A percentile compares a stretch with the other conserved stretches of the same genome.
These are phyloP conservation scores for Microchirus variegatus DNA, from an alignment of 2,797 vertebrate genomes.

Conservation along the genomic window DNA sequence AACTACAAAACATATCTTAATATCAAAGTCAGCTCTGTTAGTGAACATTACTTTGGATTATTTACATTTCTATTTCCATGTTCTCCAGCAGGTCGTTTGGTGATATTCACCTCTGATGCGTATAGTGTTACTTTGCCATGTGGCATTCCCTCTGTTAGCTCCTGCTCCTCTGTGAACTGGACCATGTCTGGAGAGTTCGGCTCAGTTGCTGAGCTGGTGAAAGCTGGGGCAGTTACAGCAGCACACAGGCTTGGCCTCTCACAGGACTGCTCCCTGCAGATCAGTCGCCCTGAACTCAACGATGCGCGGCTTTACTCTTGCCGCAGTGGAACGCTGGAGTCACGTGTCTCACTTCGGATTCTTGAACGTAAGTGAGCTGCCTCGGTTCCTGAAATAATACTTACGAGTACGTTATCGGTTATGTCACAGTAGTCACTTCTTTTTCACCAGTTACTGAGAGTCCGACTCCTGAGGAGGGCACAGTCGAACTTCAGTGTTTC, in stretches of 20 bases:
- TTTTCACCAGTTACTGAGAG: constrained; percentile 36
- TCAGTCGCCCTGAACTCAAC: constrained; percentile 7
- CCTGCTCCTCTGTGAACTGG: constrained; percentile 61
- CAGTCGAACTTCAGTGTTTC: constrained; percentile 56
- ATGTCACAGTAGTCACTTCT: too few relatives aligned
- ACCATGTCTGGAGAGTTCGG: background rate
- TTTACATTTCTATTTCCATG: too few relatives aligned
- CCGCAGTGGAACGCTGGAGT: constrained; percentile 17
- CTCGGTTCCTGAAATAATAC: background rate
- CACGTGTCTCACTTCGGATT: constrained; percentile 43
- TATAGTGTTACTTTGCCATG: constrained; percentile 57
- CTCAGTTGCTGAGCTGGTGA: constrained; percentile 20
- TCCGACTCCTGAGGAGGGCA: accelerated
- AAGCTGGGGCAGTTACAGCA: constrained; percentile 27
- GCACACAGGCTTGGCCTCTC: constrained; percentile 23
- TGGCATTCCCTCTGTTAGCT: constrained; percentile 18
- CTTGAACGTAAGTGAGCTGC: constrained; percentile 42
- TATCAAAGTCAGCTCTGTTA: background rate
- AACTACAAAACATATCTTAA: too few relatives aligned
- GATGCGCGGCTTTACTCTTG: constrained; percentile 59
- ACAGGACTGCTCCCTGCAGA: constrained; percentile 63
- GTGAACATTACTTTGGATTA: background rate
- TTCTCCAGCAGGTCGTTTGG: constrained; percentile 18
- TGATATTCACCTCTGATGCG: constrained; percentile 35
- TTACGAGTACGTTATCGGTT: too few relatives aligned